A percentile compares a stretch with the other conserved stretches of the same genome.
Conservation (phyloP, 2,888 invertebrate species). For the Mimachlamys varia region DNA sequence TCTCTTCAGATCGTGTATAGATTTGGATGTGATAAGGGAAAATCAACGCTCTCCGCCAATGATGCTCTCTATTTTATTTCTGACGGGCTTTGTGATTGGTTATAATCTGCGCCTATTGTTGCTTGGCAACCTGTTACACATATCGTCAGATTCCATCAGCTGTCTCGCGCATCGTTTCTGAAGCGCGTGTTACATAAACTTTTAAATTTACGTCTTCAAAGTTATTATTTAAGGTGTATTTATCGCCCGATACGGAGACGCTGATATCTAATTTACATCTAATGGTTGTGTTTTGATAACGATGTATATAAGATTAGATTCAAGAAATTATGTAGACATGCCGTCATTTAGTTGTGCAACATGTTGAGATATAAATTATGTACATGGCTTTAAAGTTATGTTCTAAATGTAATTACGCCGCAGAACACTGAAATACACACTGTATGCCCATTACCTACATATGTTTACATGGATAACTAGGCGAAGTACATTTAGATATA, state of each 20-base stretch:
- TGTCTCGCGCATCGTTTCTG: neutral
- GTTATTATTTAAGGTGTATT: too few relatives aligned
- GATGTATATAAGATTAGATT: too few relatives aligned
- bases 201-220: too few relatives aligned
- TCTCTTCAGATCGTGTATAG: too few relatives aligned
- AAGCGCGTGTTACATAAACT: too few relatives aligned
- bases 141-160: neutral
- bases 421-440: neutral
- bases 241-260: too few relatives aligned
- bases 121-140: neutral
- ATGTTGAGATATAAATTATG: neutral
- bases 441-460: neutral
- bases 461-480: neutral
- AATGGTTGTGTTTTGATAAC: too few relatives aligned
- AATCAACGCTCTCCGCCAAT: too few relatives aligned
- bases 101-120: neutral
- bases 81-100: neutral
- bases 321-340: too few relatives aligned
- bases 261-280: too few relatives aligned
- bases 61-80: neutral
- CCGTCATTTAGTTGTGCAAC: neutral
- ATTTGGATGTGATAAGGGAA: too few relatives aligned
- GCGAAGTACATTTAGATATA: neutral
- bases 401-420: neutral
- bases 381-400: neutral